Evolutionary conservation across 2,888 invertebrate species (phyloP).

Genomic region (Spodoptera picta): DNA sequence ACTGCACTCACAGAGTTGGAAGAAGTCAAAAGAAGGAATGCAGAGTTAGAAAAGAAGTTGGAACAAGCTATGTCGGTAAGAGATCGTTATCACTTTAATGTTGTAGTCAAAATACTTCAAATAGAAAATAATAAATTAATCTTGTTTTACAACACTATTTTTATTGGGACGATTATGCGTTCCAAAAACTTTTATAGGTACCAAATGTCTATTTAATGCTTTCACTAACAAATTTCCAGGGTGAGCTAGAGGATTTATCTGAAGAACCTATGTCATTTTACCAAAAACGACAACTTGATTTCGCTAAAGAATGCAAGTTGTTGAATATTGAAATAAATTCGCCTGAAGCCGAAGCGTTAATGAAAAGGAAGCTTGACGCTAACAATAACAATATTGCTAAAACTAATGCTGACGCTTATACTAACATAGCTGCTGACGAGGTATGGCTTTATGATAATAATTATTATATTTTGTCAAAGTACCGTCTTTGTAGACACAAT

Average conservation of each 20-base stretch:
- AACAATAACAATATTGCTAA: slow-evolving; percentile 75
- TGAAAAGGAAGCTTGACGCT: slow-evolving; percentile 69
- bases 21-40: slow-evolving; percentile 93
- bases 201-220: slow-evolving; percentile 44
- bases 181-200: too few relatives aligned
- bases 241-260: slow-evolving; percentile 71
- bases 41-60: slow-evolving; percentile 93
- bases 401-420: slow-evolving; percentile 68
- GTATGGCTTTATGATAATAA: slow-evolving; percentile 47
- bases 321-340: slow-evolving; percentile 80
- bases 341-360: slow-evolving; percentile 76
- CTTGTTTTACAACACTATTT: too few relatives aligned
- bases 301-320: slow-evolving; percentile 85
- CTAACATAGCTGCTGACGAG: slow-evolving; percentile 69
- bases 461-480: background rate
- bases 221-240: slow-evolving; percentile 77
- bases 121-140: too few relatives aligned
- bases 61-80: slow-evolving; percentile 90
- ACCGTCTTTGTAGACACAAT: too few relatives aligned
- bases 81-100: background rate
- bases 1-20: slow-evolving; percentile 93
- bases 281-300: slow-evolving; percentile 83
- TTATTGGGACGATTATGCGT: too few relatives aligned
- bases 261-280: slow-evolving; percentile 85
- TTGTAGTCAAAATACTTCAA: too few relatives aligned